Percentiles rank a stretch among this genome's conserved stretches.
phyloP scores from a whole-genome alignment of 2,888 invertebrate species.

The Ophioninae sp. region DNA sequence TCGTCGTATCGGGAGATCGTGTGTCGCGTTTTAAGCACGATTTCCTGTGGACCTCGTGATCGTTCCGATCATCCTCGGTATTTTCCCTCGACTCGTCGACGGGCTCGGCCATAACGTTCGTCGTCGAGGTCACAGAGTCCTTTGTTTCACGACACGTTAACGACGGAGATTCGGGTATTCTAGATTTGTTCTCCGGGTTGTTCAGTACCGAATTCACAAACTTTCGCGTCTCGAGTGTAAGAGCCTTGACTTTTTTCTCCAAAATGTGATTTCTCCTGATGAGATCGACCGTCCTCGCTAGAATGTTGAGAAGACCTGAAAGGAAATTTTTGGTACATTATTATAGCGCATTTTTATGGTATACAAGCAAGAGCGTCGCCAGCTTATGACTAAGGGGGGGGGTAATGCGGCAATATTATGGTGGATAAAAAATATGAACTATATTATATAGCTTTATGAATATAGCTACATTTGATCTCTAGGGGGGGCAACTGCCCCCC shows the following conservation, averaged over 20 bases:
- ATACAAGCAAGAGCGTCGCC: neutral
- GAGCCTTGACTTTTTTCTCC: conserved; percentile 72
- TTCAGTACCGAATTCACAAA: conserved; percentile 71
- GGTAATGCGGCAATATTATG: too few species aligned
- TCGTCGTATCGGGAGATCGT: conserved; percentile 37
- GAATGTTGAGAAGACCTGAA: conserved; percentile 70
- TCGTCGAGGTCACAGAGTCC: conserved; percentile 52
- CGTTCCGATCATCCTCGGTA: conserved; percentile 19
- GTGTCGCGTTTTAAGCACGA: conserved; percentile 34
- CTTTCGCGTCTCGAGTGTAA: conserved; percentile 72
- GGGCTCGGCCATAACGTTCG: conserved; percentile 13
- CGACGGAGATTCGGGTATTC: conserved; percentile 21
- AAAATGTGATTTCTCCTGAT: conserved; percentile 73
- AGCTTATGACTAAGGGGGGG: too few species aligned
- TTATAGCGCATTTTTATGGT: neutral
- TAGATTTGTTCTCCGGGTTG: conserved; percentile 68
- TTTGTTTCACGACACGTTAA: conserved; percentile 8
- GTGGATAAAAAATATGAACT: too few species aligned
- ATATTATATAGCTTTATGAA: too few species aligned
- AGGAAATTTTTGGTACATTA: conserved; percentile 4
- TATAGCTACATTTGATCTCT: too few species aligned
- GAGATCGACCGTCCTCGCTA: conserved; percentile 72
- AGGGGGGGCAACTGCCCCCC: too few species aligned
- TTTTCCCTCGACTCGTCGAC: conserved; percentile 46
- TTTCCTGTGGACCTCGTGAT: conserved; percentile 17